These are phyloP conservation scores for Miniopterus natalensis DNA, from an alignment of 2,113 vertebrate species.

Conservation along the genomic window DNA sequence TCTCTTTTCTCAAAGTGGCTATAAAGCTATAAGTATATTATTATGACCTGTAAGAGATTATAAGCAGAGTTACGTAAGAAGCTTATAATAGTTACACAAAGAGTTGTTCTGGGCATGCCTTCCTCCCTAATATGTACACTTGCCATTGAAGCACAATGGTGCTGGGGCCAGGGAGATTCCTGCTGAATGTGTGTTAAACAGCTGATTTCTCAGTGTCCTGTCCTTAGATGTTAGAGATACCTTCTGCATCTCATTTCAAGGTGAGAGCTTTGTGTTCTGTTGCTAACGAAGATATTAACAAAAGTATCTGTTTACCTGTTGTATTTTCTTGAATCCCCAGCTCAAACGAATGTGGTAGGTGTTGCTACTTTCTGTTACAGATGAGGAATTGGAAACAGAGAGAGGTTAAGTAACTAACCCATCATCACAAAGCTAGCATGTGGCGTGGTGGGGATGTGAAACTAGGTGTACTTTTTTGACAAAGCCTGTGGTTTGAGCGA, in stretches of 20 bases:
- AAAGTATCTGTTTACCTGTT: neutral
- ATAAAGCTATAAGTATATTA: neutral
- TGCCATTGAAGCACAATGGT: neutral
- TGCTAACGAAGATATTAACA: neutral
- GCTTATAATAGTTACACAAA: neutral
- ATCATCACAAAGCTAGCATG: neutral
- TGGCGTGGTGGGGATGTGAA: neutral
- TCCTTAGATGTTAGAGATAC: neutral
- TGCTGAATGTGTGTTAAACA: neutral
- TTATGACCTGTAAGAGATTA: neutral
- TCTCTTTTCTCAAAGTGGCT: neutral
- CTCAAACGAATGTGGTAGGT: neutral
- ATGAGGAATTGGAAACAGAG: neutral
- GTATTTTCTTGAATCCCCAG: neutral
- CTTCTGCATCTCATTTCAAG: neutral
- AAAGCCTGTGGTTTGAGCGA: neutral
- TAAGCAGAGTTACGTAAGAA: neutral
- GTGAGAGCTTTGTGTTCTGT: neutral
- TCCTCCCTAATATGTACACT: rapidly evolving
- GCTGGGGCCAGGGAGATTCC: neutral
- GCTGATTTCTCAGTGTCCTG: neutral
- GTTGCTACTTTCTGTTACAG: neutral
- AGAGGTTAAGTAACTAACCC: neutral
- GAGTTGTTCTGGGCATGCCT: neutral
- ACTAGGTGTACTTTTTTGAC: neutral